Evolutionary conservation across 2,797 vertebrate genomes (phyloP), one percentile per base, ranked within the genome.

Genomic region (Echeneis naucrates): DNA sequence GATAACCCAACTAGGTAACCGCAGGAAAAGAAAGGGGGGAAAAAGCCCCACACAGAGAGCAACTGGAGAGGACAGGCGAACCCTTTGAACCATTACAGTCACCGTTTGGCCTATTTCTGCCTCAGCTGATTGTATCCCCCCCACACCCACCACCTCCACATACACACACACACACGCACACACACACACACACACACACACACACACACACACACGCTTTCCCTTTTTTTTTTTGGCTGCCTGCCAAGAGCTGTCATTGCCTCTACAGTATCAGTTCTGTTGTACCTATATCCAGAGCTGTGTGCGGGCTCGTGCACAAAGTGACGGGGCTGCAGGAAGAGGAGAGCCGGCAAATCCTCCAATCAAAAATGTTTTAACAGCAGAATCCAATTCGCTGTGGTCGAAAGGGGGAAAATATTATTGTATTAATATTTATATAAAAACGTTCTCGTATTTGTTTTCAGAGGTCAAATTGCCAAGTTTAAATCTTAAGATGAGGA

Each of bases 61-160:
- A 75, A 70, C 69, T n/a, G 11, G 70, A 72, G 72, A 76, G 80
- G 77, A 85, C 78, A 75, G 68, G 63, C 61, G 45, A 90, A 92
- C 89, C 48, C 88, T 82, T 59, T 93, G 89, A 92, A 91, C 91
- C 73, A 35, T n/a, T 78, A 73, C 80, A 84, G 80, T 89, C 88
- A 86, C 75, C 61, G 56, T 89, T 90, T 92, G 90, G 85, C 88
- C 92, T 90, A 91, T 89, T 89, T 93, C 84, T 91, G 87, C 87
- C 86, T 91, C 89, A 89, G 89, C 91, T 93, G 91, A 92, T 89
- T 78, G 82, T 83, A 76, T 2, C 16, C 67, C 65, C 48, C 51
- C 68, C n/a, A 47, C 72, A 59, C 0, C 53, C 71, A 4, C 70
- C 56, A 61, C 75, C 52, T 21, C 45, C n/a, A n/a, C n/a, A n/a